Evolutionary conservation across 2,113 vertebrate species (phyloP).

Genomic region (Silurus asotus): DNA sequence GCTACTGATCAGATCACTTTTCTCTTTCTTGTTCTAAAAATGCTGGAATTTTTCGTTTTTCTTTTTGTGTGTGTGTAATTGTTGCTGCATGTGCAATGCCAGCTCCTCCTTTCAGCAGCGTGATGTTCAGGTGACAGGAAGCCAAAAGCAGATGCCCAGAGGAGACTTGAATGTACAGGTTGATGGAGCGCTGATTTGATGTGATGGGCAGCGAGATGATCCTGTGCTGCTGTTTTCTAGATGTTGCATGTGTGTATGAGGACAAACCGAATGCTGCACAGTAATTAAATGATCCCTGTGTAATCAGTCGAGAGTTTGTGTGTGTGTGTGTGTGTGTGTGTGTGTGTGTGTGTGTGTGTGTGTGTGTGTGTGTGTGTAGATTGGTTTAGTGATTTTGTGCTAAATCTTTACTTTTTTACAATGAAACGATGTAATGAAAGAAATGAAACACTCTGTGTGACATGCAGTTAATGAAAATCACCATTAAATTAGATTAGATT

Average conservation of each 20-base stretch:
- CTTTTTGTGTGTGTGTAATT: constrained; percentile 13
- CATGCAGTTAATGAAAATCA: not conserved
- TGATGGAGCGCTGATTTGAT: constrained; percentile 13
- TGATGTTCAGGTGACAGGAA: constrained; percentile 27
- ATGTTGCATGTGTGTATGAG: constrained; percentile 61
- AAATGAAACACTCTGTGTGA: not conserved
- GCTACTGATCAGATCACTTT: constrained; percentile 3
- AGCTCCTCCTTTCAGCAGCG: constrained; percentile 48
- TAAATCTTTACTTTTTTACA: not conserved
- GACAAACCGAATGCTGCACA: constrained; percentile 47
- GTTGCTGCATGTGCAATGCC: constrained; percentile 63
- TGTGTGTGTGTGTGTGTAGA: too few relatives aligned
- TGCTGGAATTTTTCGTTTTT: not conserved
- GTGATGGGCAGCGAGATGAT: not conserved
- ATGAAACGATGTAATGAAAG: not conserved
- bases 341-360: too few relatives aligned
- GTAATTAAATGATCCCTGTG: constrained; percentile 37
- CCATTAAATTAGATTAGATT: not conserved
- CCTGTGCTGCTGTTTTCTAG: not conserved
- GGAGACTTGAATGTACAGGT: constrained; percentile 92
- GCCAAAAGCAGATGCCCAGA: constrained; percentile 44
- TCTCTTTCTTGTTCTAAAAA: not conserved
- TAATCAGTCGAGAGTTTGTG: constrained; percentile 10
- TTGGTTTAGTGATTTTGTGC: not conserved
- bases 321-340: too few relatives aligned